These are phyloP conservation scores for Aldrovandia affinis DNA, from an alignment of 2,797 vertebrate genomes.

Conservation along the genomic window DNA sequence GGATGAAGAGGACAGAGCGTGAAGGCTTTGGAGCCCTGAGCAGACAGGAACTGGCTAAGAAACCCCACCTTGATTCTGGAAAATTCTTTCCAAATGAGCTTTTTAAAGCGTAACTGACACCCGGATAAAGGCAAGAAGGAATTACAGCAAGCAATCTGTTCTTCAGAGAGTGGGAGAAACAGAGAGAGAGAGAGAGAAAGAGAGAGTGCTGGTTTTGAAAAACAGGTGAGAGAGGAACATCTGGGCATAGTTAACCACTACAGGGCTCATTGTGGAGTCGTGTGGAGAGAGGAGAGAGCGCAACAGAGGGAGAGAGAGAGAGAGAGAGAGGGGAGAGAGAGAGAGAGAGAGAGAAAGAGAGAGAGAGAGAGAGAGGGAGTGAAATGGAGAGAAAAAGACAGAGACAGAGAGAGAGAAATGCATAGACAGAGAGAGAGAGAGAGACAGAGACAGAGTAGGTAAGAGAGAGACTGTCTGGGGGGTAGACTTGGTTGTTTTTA, in stretches of 20 bases:
- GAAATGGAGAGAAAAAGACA: not conserved
- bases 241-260: conserved; percentile 61
- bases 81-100: conserved; percentile 45
- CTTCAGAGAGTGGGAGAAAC: conserved; percentile 30
- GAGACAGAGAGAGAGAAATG: not conserved
- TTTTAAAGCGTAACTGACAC: conserved; percentile 46
- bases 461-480: not conserved
- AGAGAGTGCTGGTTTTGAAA: not conserved
- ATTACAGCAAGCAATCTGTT: conserved; percentile 47
- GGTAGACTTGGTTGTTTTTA: not conserved
- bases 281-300: conserved; percentile 29
- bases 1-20: not conserved
- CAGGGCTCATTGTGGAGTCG: conserved; percentile 49
- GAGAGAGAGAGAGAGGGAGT: not conserved
- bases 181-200: too few relatives aligned
- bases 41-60: conserved; percentile 29
- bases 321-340: not conserved
- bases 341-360: too few relatives aligned
- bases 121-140: conserved; percentile 40
- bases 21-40: not conserved
- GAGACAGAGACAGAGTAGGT: not conserved
- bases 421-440: not conserved
- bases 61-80: conserved; percentile 53
- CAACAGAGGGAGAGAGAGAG: not conserved
- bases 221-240: conserved; percentile 42